Conservation (phyloP, 2,888 invertebrate species). For the Saturnia japonica region DNA sequence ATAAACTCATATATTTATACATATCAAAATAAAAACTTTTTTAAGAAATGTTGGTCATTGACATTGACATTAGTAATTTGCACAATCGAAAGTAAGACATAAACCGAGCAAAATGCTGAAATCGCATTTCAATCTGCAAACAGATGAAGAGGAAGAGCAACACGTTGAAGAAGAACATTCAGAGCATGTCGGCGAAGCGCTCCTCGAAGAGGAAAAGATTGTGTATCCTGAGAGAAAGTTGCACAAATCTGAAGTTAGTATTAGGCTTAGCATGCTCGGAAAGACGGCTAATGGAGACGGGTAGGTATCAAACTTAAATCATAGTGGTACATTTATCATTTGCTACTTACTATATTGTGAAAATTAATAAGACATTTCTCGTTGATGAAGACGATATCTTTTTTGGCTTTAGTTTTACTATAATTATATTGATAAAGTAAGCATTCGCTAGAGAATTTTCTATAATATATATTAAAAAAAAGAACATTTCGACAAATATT, state of each 20-base stretch:
- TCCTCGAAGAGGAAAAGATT: slow-evolving; percentile 32
- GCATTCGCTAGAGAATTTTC: not conserved
- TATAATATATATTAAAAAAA: not conserved
- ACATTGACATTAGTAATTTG: not conserved
- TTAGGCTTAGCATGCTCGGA: slow-evolving; percentile 67
- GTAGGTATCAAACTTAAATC: slow-evolving; percentile 38
- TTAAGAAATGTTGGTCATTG: not conserved
- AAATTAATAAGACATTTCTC: not conserved
- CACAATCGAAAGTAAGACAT: not conserved
- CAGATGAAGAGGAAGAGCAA: slow-evolving; percentile 24
- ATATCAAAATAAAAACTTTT: not conserved
- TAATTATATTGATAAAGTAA: not conserved
- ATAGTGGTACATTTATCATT: not conserved
- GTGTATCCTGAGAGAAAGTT: slow-evolving; percentile 41
- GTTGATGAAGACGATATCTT: not conserved
- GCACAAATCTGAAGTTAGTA: slow-evolving; percentile 55
- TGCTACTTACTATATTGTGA: not conserved
- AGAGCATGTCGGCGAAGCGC: slow-evolving; percentile 20
- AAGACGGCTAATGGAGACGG: slow-evolving; percentile 75
- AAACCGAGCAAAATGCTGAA: slow-evolving; percentile 50
- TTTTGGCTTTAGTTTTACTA: too few relatives aligned
- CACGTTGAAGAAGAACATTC: slow-evolving; percentile 25
- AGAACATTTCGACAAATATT: not conserved
- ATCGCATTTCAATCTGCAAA: slow-evolving; percentile 53
- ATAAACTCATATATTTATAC: not conserved